phyloP scores from a whole-genome alignment of 2,888 invertebrate genomes.

The Campaea margaritaria region DNA sequence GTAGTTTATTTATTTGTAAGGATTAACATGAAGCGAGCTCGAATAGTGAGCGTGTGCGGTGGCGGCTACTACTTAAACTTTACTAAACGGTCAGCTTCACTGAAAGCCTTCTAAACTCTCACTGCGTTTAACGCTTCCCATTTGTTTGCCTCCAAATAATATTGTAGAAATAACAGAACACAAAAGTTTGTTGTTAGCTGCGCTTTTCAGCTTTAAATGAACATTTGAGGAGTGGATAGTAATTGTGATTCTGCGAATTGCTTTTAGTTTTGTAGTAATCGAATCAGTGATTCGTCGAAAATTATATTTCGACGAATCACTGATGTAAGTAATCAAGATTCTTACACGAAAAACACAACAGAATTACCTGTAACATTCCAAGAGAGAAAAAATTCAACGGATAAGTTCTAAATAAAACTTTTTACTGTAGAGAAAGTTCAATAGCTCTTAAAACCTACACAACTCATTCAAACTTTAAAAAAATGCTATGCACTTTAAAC shows the following conservation, averaged over 20 bases:
- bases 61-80: slow-evolving; percentile 74
- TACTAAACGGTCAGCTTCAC: slow-evolving; percentile 71
- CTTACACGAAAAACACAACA: too few species aligned
- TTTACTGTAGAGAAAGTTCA: too few species aligned
- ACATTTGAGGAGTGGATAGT: slow-evolving; percentile 1
- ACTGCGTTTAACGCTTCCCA: slow-evolving; percentile 57
- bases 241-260: slow-evolving; percentile 1
- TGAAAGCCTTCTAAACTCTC: slow-evolving; percentile 73
- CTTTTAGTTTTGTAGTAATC: background rate
- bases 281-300: too few species aligned
- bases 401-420: too few species aligned
- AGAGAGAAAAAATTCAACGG: too few species aligned
- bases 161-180: slow-evolving; percentile 54
- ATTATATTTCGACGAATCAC: too few species aligned
- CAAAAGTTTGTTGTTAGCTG: slow-evolving; percentile 39
- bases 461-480: background rate
- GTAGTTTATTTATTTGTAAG: slow-evolving; percentile 74
- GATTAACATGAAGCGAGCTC: slow-evolving; percentile 67
- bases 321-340: too few species aligned
- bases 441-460: too few species aligned
- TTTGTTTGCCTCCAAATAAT: slow-evolving; percentile 66
- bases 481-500: background rate
- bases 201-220: slow-evolving; percentile 15
- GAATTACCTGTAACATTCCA: too few species aligned
- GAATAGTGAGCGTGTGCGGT: slow-evolving; percentile 60